Evolutionary conservation across 1,140 invertebrate species (phyloP), one percentile per base, ranked within the genome.

Genomic region (Zaprionus kolodkinae): DNA sequence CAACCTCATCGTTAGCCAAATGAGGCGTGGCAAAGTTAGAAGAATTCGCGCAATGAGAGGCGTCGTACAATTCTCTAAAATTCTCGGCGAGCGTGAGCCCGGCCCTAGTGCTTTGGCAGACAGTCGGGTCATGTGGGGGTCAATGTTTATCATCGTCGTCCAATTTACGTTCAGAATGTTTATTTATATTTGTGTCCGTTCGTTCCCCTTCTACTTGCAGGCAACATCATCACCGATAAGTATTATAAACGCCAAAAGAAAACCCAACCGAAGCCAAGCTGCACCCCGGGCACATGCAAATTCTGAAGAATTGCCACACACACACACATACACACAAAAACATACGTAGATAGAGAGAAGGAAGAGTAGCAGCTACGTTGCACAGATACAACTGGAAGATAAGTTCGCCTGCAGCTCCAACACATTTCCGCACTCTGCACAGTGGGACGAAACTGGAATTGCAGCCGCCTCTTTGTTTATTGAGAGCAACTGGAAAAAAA

Each of bases 341-440:
- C 40, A 27, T 12, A 36, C 21, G 21, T 6, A 38, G 6, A 55
- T 25, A 50, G 17, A 50, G 17, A 50, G 17, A 6, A 17, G 45
- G 48, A 54, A 67, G 67, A 76, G 66, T 54, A 79, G 62, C 33
- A 55, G 72, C 65, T 63, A 55, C 62, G 62, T 64, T 64, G 50
- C 27, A 43, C 38, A 79, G 79, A 82, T 79, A 75, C 84, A 72
- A 80, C 69, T 66, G 55, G 63, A 56, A 87, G 84, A 87, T 88
- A 87, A 71, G 75, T 54, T 62, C 56, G 30, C 40, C 72, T 65
- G 17, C 69, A 65, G 43, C 70, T 33, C 50, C 71, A 69, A 67
- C 65, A 86, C 83, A 79, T 79, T 86, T 86, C 76, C 75, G 82
- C 75, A 85, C 66, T 74, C 66, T 55, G 73, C 71, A 87, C 83